These are phyloP conservation scores for Periophthalmodon schlosseri DNA, from an alignment of 2,113 vertebrate genomes.

Conservation along the genomic window DNA sequence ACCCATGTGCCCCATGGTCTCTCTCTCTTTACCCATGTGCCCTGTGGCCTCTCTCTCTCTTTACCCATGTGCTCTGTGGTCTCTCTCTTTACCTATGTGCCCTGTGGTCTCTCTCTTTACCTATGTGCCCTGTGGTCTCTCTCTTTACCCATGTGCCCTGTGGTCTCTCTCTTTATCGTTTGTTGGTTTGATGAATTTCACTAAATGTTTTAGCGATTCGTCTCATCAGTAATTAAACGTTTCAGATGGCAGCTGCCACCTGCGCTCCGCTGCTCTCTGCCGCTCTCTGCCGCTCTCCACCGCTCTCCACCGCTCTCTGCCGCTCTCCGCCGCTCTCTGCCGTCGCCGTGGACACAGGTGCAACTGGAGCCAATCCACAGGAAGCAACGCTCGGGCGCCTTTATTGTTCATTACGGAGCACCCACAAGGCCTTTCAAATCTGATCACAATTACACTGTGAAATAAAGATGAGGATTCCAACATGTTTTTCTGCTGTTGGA, in stretches of 20 bases:
- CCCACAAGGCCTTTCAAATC: background rate
- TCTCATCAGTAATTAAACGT: conserved; percentile 64
- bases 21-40: too few species aligned
- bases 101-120: too few species aligned
- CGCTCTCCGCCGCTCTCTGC: background rate
- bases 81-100: too few species aligned
- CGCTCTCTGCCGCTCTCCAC: conserved; percentile 1
- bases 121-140: too few species aligned
- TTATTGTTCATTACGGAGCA: background rate
- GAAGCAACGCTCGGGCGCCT: conserved; percentile 7
- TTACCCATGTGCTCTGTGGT: too few species aligned
- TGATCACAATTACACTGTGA: background rate
- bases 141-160: too few species aligned
- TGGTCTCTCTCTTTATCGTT: conserved; percentile 22
- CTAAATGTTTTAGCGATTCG: conserved; percentile 55
- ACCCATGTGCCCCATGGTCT: too few species aligned
- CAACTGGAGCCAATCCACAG: conserved; percentile 21
- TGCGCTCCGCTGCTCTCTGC: conserved; percentile 30
- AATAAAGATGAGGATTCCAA: background rate
- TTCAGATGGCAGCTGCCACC: conserved; percentile 53
- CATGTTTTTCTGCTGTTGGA: background rate
- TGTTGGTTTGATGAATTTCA: conserved; percentile 22
- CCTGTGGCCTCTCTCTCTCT: too few species aligned
- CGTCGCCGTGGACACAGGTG: conserved; percentile 39
- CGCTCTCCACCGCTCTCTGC: too few species aligned